Conservation (phyloP, 2,797 vertebrate genomes). For the Alauda arvensis region DNA sequence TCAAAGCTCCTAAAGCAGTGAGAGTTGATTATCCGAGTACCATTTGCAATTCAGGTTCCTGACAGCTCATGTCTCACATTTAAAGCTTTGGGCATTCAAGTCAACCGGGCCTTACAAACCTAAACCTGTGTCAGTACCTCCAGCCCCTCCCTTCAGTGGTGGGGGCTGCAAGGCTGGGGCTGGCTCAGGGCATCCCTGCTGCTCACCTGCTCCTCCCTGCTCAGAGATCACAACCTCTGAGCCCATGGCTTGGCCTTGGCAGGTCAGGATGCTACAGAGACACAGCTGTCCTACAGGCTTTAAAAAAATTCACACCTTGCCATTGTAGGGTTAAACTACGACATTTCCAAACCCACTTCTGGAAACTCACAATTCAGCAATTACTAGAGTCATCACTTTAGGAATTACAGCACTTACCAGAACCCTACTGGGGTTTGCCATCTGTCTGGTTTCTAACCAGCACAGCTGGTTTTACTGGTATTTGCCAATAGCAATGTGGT, state of each 20-base stretch:
- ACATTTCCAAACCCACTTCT: constrained; percentile 12
- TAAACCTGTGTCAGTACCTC: background rate
- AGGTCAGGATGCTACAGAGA: background rate
- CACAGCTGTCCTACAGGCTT: background rate
- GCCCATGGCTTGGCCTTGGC: background rate
- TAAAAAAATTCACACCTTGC: background rate
- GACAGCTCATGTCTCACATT: background rate
- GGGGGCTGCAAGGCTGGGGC: background rate
- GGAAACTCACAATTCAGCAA: constrained; percentile 35
- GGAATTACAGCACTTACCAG: constrained; percentile 28
- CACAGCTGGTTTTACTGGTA: constrained; percentile 46
- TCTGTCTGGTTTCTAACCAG: constrained; percentile 55
- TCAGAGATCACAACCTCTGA: background rate
- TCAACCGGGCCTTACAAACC: background rate
- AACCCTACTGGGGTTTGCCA: constrained; percentile 22
- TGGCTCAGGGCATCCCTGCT: background rate
- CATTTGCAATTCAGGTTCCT: background rate
- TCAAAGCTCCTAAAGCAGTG: background rate
- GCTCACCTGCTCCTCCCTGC: background rate
- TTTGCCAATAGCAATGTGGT: constrained; percentile 46
- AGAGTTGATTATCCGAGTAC: background rate
- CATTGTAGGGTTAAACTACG: background rate
- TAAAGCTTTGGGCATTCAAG: background rate
- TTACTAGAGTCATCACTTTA: constrained; percentile 37
- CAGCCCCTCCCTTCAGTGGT: background rate